These are phyloP conservation scores for Spea multiplicata DNA, from an alignment of 2,113 vertebrate genomes.

Conservation along the genomic window DNA sequence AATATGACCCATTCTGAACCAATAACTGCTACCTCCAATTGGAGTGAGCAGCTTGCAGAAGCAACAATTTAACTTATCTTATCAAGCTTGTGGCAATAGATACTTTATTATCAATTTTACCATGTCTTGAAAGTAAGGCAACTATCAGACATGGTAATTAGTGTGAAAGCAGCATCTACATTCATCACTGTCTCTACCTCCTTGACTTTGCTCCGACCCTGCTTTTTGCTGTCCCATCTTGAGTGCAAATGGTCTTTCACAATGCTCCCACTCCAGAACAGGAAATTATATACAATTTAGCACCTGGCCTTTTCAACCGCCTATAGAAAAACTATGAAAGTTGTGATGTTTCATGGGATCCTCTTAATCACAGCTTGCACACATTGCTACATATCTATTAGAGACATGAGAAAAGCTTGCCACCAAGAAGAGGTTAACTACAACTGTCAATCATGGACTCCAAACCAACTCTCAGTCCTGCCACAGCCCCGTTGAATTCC, in stretches of 20 bases:
- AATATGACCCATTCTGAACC: no score
- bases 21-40: no score
- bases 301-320: constrained; percentile 42
- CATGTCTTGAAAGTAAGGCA: neutral
- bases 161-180: neutral
- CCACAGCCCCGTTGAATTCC: constrained; percentile 39
- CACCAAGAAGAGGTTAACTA: constrained; percentile 53
- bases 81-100: no score
- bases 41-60: no score
- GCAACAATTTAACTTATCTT: no score
- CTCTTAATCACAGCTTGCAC: constrained; percentile 22
- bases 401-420: neutral
- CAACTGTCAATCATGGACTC: constrained; percentile 18
- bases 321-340: constrained; percentile 25
- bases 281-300: constrained; percentile 48
- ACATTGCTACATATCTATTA: constrained; percentile 32
- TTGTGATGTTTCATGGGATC: neutral
- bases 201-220: constrained; percentile 23
- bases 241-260: constrained; percentile 30
- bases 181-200: constrained; percentile 13
- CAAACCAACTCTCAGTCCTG: neutral
- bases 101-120: no score
- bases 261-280: constrained; percentile 32
- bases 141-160: neutral
- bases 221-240: constrained; percentile 24